Percentiles rank a stretch among this genome's conserved stretches.
Evolutionary conservation across 1,140 invertebrate species (phyloP).

Genomic region (Calliopsis andreniformis): DNA sequence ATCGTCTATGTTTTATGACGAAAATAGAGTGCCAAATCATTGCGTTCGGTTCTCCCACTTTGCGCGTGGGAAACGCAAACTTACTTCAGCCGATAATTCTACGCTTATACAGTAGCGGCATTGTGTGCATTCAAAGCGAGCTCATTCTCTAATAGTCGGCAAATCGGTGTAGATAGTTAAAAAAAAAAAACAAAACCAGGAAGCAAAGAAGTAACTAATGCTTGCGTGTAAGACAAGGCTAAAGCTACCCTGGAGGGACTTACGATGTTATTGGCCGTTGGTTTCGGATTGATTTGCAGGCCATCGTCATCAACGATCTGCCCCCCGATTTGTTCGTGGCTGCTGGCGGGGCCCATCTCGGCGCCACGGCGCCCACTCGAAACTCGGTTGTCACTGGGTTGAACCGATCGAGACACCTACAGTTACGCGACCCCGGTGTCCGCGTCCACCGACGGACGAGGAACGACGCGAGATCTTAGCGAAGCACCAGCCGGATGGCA

Average conservation of each 20-base stretch:
- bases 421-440: constrained; percentile 21
- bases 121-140: not conserved
- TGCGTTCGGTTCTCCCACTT: constrained; percentile 8
- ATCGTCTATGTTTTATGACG: constrained; percentile 36
- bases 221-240: not conserved
- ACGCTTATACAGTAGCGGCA: not conserved
- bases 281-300: constrained; percentile 74
- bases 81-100: not conserved
- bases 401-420: constrained; percentile 33
- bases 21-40: constrained; percentile 39
- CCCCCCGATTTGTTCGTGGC: constrained; percentile 77
- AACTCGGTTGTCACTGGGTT: constrained; percentile 24
- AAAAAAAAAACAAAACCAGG: too few relatives aligned
- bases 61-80: not conserved
- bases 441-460: constrained; percentile 21
- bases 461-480: constrained; percentile 23
- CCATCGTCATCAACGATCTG: constrained; percentile 77
- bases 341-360: constrained; percentile 78
- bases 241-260: constrained; percentile 50
- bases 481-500: constrained; percentile 36
- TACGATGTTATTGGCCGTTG: constrained; percentile 69
- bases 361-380: constrained; percentile 58
- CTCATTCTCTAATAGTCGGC: not conserved
- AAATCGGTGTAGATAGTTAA: not conserved
- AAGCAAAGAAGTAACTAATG: too few relatives aligned